Conservation (phyloP, 2,888 invertebrate species). For the Hydraecia micacea region DNA sequence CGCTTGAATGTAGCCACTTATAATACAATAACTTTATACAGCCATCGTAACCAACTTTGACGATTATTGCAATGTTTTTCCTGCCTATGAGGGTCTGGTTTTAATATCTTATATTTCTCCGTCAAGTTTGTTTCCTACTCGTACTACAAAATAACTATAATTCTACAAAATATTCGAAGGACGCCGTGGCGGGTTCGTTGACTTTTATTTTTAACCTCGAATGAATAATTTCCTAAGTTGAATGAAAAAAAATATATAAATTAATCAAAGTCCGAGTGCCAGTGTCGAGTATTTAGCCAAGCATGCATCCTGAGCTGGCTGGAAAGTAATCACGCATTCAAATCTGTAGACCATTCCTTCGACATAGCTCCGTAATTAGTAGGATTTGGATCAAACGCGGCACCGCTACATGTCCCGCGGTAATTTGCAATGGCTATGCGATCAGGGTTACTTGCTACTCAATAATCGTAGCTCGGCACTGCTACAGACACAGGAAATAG, state of each 20-base stretch:
- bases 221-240: not conserved
- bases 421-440: slow-evolving; percentile 2
- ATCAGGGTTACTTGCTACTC: not conserved
- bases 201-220: slow-evolving; percentile 5
- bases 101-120: not conserved
- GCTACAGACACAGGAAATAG: not conserved
- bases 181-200: too few relatives aligned
- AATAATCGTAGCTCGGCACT: not conserved
- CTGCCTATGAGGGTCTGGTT: not conserved
- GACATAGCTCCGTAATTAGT: slow-evolving; percentile 34
- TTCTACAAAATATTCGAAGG: not conserved
- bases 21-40: slow-evolving; percentile 2
- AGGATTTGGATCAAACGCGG: slow-evolving; percentile 5
- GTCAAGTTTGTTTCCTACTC: not conserved
- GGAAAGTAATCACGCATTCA: slow-evolving; percentile 33
- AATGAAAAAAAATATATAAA: slow-evolving; percentile 31
- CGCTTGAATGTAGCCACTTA: slow-evolving; percentile 8
- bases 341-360: slow-evolving; percentile 19
- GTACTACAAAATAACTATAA: not conserved
- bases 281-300: not conserved
- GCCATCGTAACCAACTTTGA: slow-evolving; percentile 3
- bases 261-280: slow-evolving; percentile 17
- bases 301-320: slow-evolving; percentile 9
- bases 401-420: not conserved
- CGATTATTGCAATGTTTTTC: slow-evolving; percentile 6